Percentiles rank a stretch among this genome's conserved stretches.
Conservation (phyloP, 2,888 invertebrate genomes). For the Ichneumoninae sp. region DNA sequence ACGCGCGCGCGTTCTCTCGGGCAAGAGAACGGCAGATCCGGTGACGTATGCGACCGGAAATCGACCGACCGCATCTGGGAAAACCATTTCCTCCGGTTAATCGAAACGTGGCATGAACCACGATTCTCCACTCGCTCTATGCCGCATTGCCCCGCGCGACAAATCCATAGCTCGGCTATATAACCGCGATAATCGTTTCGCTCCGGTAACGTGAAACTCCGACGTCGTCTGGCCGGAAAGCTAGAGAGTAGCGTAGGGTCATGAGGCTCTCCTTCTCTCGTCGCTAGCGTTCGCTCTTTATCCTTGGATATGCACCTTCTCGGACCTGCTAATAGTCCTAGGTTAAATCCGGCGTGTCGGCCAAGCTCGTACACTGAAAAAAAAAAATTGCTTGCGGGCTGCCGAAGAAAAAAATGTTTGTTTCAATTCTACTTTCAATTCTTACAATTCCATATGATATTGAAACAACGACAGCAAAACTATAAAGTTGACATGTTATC, state of each 20-base stretch:
- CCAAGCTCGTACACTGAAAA: neutral
- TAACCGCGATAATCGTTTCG: slow-evolving; percentile 42
- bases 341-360: slow-evolving; percentile 35
- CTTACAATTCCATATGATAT: too few species aligned
- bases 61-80: slow-evolving; percentile 79
- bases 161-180: slow-evolving; percentile 24
- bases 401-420: too few species aligned
- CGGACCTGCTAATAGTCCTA: slow-evolving; percentile 27
- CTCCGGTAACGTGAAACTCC: slow-evolving; percentile 48
- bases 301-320: neutral
- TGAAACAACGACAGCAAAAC: too few species aligned
- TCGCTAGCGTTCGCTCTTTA: neutral
- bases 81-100: slow-evolving; percentile 82
- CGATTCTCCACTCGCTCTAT: slow-evolving; percentile 42
- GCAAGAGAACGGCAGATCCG: slow-evolving; percentile 47
- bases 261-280: neutral
- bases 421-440: too few species aligned
- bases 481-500: too few species aligned
- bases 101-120: slow-evolving; percentile 76
- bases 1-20: slow-evolving; percentile 4
- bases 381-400: too few species aligned
- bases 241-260: slow-evolving; percentile 62
- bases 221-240: slow-evolving; percentile 67
- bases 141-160: slow-evolving; percentile 18
- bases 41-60: slow-evolving; percentile 72